Percentiles rank a stretch among this genome's conserved stretches.
These are phyloP conservation scores for Metopia argyrocephala DNA, from an alignment of 2,888 invertebrate species.

Conservation along the genomic window DNA sequence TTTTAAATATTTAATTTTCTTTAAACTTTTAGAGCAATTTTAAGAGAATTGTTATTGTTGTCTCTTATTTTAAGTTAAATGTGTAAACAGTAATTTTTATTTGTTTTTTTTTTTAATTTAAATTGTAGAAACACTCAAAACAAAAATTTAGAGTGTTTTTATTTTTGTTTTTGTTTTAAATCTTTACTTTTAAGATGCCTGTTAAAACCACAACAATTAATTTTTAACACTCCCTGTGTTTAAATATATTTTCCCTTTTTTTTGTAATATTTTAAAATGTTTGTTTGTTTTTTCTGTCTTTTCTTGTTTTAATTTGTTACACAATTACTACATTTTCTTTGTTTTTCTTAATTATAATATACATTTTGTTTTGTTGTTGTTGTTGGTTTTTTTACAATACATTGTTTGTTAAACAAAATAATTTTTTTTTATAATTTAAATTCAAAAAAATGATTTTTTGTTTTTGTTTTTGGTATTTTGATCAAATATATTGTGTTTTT, in stretches of 20 bases:
- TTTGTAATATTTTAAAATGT: neutral
- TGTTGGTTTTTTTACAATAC: conserved; percentile 72
- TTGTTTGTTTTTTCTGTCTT: conserved; percentile 14
- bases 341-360: conserved; percentile 68
- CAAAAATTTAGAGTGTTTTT: conserved; percentile 48
- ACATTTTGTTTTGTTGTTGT: conserved; percentile 66
- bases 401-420: conserved; percentile 72
- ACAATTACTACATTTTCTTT: conserved; percentile 55
- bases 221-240: conserved; percentile 6
- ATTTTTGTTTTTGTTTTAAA: conserved; percentile 28
- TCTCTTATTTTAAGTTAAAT: neutral
- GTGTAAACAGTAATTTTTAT: neutral
- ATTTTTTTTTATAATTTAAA: conserved; percentile 64
- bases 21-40: neutral
- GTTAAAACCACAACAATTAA: conserved; percentile 50
- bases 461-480: conserved; percentile 42
- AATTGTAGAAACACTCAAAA: conserved; percentile 44
- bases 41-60: neutral
- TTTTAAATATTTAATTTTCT: neutral
- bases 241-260: neutral
- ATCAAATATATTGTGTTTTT: conserved; percentile 58
- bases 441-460: conserved; percentile 29
- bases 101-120: conserved; percentile 8
- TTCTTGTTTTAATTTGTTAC: conserved; percentile 52
- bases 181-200: neutral